Evolutionary conservation across 2,797 vertebrate genomes (phyloP).

Genomic region (Pelodytes ibericus): DNA sequence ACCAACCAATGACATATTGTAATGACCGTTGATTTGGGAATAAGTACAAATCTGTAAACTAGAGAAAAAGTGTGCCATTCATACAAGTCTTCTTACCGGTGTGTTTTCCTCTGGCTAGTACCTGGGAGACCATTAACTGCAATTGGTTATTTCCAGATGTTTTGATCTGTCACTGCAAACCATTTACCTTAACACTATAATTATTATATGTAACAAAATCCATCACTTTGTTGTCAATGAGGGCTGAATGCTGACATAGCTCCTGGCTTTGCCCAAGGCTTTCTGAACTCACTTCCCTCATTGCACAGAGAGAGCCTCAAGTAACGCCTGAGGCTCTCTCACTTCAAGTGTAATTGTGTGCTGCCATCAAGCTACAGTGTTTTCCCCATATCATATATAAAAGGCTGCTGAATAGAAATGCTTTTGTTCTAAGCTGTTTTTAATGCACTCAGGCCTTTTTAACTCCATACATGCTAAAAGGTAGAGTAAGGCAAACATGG

Average conservation of each 20-base stretch:
- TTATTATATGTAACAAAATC: constrained; percentile 44
- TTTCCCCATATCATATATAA: constrained; percentile 41
- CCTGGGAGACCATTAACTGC: neutral
- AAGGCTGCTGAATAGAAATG: constrained; percentile 20
- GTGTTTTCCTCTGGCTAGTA: neutral
- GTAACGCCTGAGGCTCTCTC: constrained; percentile 40
- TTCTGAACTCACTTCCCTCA: constrained; percentile 38
- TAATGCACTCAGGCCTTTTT: constrained; percentile 21
- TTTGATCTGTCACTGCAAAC: constrained; percentile 45
- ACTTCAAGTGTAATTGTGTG: constrained; percentile 52
- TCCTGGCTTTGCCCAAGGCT: constrained; percentile 43
- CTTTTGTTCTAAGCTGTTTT: constrained; percentile 27
- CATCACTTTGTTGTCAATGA: constrained; percentile 39
- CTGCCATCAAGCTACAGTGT: constrained; percentile 40
- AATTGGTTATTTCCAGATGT: constrained; percentile 25
- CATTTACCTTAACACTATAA: constrained; percentile 44
- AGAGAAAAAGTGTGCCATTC: neutral
- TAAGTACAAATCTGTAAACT: neutral
- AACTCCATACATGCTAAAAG: neutral
- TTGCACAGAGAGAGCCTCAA: constrained; percentile 40
- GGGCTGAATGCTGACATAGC: constrained; percentile 35
- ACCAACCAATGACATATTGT: no score
- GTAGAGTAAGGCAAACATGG: no score
- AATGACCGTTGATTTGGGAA: neutral
- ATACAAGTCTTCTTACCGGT: neutral